These are phyloP conservation scores for Romanogobio albipinnatus DNA, from an alignment of 2,113 vertebrate species.

Conservation along the genomic window DNA sequence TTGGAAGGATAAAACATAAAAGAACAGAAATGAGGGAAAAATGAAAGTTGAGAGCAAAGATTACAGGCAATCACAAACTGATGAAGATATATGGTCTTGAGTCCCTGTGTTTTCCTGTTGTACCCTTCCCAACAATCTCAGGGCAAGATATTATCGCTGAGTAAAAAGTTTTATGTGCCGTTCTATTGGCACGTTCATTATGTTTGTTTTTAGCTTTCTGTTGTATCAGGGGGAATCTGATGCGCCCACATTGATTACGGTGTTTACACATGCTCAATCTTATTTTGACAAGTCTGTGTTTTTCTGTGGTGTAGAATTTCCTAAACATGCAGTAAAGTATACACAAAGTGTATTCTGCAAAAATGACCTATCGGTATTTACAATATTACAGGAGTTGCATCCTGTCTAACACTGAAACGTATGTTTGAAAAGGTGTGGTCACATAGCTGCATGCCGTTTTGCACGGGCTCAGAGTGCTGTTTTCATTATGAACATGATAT, in stretches of 20 bases:
- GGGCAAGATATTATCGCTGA: not conserved
- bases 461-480: not conserved
- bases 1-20: not conserved
- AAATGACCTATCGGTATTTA: not conserved
- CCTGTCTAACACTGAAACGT: not conserved
- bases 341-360: not conserved
- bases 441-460: too few relatives aligned
- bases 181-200: not conserved
- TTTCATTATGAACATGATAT: not conserved
- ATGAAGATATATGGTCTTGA: not conserved
- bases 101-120: not conserved
- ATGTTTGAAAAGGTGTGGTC: not conserved
- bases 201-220: conserved; percentile 5
- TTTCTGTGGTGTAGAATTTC: conserved; percentile 13
- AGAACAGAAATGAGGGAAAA: not conserved
- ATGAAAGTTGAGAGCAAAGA: conserved; percentile 21
- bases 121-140: not conserved
- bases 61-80: not conserved
- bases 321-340: not conserved
- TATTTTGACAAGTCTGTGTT: conserved; percentile 21
- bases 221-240: conserved; percentile 11
- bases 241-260: conserved; percentile 7
- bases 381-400: not conserved
- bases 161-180: not conserved
- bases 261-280: not conserved